Evolutionary conservation across 2,888 invertebrate species (phyloP).

Genomic region (Eristalis intricaria): DNA sequence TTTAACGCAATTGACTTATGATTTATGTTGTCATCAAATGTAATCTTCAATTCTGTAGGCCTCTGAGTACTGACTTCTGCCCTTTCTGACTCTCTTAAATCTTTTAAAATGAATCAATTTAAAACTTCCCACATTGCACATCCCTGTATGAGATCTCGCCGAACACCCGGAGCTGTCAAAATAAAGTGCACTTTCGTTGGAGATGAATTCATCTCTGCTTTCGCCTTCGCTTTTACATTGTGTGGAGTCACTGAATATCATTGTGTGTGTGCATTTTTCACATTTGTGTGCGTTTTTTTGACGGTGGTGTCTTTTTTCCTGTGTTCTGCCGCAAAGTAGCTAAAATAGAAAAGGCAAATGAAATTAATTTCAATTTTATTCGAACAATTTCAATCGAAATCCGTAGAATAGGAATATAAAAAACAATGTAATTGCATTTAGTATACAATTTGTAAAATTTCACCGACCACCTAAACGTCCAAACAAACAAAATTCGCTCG

Average conservation of each 20-base stretch:
- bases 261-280: slow-evolving; percentile 45
- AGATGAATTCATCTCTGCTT: slow-evolving; percentile 8
- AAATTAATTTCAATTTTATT: slow-evolving; percentile 30
- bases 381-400: slow-evolving; percentile 12
- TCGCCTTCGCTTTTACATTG: slow-evolving; percentile 48
- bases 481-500: slow-evolving; percentile 12
- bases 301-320: slow-evolving; percentile 53
- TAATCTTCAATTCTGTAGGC: too few relatives aligned
- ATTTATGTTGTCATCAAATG: too few relatives aligned
- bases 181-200: slow-evolving; percentile 60
- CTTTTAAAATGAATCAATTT: neutral
- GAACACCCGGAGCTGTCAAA: slow-evolving; percentile 50
- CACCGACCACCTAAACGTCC: neutral
- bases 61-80: too few relatives aligned
- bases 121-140: slow-evolving; percentile 44
- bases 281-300: slow-evolving; percentile 41
- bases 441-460: neutral
- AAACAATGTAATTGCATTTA: slow-evolving; percentile 9
- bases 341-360: slow-evolving; percentile 46
- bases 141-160: slow-evolving; percentile 42
- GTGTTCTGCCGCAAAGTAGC: slow-evolving; percentile 60
- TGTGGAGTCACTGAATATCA: slow-evolving; percentile 27
- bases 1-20: too few relatives aligned
- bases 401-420: slow-evolving; percentile 24
- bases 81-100: neutral